A percentile compares a stretch with the other conserved stretches of the same genome.
Evolutionary conservation across 1,140 invertebrate species (phyloP).

Genomic region (Geopemphigus sp.): DNA sequence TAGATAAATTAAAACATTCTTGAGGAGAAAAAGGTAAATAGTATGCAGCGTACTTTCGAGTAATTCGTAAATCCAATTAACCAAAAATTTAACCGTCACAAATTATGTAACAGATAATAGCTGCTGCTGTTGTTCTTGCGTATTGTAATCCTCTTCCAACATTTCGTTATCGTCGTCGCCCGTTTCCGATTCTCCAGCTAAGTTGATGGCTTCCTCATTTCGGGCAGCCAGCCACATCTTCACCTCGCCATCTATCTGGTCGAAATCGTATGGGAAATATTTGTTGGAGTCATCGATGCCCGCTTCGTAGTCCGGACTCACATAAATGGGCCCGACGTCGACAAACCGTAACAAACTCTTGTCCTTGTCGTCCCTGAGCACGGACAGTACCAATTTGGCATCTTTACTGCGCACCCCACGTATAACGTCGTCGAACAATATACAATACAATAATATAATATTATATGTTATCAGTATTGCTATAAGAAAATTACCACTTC

Average conservation of each 20-base stretch:
- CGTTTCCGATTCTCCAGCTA: background rate
- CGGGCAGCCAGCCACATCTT: background rate
- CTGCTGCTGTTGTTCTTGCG: background rate
- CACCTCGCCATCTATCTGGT: constrained; percentile 36
- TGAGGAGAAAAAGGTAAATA: too few species aligned
- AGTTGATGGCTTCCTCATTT: background rate
- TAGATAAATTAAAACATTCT: too few species aligned
- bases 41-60: too few species aligned
- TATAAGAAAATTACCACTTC: too few species aligned
- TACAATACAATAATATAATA: too few species aligned
- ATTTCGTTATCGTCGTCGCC: background rate
- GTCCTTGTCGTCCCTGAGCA: constrained; percentile 51
- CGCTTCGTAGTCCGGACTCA: constrained; percentile 52
- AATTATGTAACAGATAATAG: background rate
- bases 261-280: constrained; percentile 52
- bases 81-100: too few species aligned
- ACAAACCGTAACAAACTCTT: constrained; percentile 53
- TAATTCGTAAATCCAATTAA: background rate
- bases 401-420: constrained; percentile 16
- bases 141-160: background rate
- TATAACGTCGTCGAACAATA: too few species aligned
- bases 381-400: constrained; percentile 53
- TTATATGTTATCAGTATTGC: too few species aligned
- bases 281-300: constrained; percentile 53
- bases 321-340: constrained; percentile 53